Base-by-base conservation (phyloP, 2,113 vertebrate species). In the Propithecus coquereli region DNA sequence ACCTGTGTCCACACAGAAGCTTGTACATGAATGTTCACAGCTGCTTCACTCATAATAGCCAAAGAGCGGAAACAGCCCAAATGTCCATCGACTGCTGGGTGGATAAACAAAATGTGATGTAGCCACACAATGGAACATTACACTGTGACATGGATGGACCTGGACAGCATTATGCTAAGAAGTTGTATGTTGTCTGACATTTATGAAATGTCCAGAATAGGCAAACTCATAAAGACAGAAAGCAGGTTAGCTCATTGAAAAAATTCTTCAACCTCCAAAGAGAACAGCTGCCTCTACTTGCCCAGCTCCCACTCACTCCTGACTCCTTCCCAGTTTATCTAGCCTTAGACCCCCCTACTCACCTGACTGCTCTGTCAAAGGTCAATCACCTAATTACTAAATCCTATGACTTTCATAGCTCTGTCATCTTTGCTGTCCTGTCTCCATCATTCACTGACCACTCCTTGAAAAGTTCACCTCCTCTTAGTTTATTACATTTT, bases 21-120 rank as follows among this genome's bases (percentile, higher is more conserved):
- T 17, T 71, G 50, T 32, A 63, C 8, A n/a, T 25, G 8, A 70
- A 73, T n/a, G 16, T 79, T 74, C 92, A 50, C 0, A 80, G 82
- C 34, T 86, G 86, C 83, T 94, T 84, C 63, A 80, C 54, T 89
- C 40, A 61, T 23, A 94, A 92, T 1, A 96, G 83, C 50, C 71
- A 17, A 32, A 65, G 81, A 45, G 79, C 79, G 34, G 43, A 63
- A 82, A 87, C 14, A 25, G 52, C 25, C 59, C 85, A 88, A 59
- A 65, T 5, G 37, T 80, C 63, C 13, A 63, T 74, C 74, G 25
- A 2, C 10, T 10, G 45, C 82, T 30, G 80, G 63, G 47, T 11
- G 3, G 63, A 81, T 32, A 65, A 80, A 84, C 27, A 76, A 59
- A 76, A 70, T 8, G 8, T 6, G 13, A 9, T 43, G 0, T 18